phyloP scores from a whole-genome alignment of 2,888 invertebrate genomes.

The Patella depressa region DNA sequence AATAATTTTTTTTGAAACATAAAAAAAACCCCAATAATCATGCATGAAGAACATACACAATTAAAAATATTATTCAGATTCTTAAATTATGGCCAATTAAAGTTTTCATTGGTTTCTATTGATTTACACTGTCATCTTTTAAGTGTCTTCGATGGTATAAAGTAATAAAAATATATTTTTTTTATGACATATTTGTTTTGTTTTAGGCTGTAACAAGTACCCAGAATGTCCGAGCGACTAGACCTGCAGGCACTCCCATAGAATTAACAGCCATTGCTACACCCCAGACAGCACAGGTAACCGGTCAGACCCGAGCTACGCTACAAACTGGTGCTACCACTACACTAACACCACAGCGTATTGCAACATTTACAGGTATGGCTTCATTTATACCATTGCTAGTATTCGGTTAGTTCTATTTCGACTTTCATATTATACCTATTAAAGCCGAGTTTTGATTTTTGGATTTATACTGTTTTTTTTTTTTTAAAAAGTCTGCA shows the following conservation, averaged over 20 bases:
- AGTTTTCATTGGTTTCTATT: no score
- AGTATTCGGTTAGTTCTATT: no score
- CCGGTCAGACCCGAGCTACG: slow-evolving; percentile 45
- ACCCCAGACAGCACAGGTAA: slow-evolving; percentile 47
- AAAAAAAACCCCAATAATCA: no score
- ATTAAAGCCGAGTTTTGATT: no score
- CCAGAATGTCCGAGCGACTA: slow-evolving; percentile 40
- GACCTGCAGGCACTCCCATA: slow-evolving; percentile 49
- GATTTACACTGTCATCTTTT: no score
- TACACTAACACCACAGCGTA: slow-evolving; percentile 52
- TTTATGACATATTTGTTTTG: slow-evolving; percentile 17
- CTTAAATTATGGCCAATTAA: no score
- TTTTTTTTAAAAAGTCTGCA: slow-evolving; percentile 14
- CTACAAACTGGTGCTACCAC: slow-evolving; percentile 49
- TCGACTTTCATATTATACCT: no score
- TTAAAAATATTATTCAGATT: no score
- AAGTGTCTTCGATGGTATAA: no score
- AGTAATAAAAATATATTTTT: background rate
- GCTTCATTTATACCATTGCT: no score
- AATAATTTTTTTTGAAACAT: no score
- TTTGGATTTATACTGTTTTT: background rate
- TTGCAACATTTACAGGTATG: slow-evolving; percentile 40
- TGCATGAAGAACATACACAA: no score
- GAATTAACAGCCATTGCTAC: slow-evolving; percentile 52
- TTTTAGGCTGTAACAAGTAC: slow-evolving; percentile 52